phyloP scores from a whole-genome alignment of 1,140 invertebrate genomes.

The Vanessa atalanta region DNA sequence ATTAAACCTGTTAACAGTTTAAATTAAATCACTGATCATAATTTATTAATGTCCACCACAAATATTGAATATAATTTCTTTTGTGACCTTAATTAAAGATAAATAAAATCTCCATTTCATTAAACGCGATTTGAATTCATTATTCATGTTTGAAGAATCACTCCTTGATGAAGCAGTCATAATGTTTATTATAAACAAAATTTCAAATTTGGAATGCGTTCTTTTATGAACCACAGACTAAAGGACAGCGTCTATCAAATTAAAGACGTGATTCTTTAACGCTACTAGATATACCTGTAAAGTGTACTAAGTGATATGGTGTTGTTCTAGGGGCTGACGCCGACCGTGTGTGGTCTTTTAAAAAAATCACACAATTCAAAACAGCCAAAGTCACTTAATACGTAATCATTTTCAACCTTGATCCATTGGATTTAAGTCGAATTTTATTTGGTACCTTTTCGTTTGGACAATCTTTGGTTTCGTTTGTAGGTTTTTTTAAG shows the following conservation, averaged over 20 bases:
- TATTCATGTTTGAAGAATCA: slow-evolving; percentile 6
- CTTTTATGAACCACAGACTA: background rate
- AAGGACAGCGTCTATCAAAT: slow-evolving; percentile 39
- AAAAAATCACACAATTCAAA: slow-evolving; percentile 32
- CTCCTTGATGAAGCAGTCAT: background rate
- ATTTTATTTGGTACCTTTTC: slow-evolving; percentile 8
- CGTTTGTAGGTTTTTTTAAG: slow-evolving; percentile 33
- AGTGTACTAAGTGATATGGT: slow-evolving; percentile 75
- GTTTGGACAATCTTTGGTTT: background rate
- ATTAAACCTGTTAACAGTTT: too few relatives aligned
- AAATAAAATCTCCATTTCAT: slow-evolving; percentile 5
- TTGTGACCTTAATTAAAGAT: slow-evolving; percentile 9
- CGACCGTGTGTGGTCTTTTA: slow-evolving; percentile 72
- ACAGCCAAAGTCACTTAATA: slow-evolving; percentile 39
- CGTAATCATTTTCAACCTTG: slow-evolving; percentile 44
- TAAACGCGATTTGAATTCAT: slow-evolving; percentile 16
- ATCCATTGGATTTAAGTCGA: slow-evolving; percentile 34
- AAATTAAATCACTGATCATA: background rate
- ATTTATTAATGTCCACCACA: background rate
- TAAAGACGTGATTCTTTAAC: slow-evolving; percentile 41
- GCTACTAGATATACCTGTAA: slow-evolving; percentile 73
- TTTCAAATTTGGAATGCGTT: too few relatives aligned
- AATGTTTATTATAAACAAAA: background rate
- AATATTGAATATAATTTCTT: background rate
- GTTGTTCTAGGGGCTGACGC: slow-evolving; percentile 75